phyloP scores from a whole-genome alignment of 1,140 invertebrate genomes.

The Sminthurides bifidus region DNA sequence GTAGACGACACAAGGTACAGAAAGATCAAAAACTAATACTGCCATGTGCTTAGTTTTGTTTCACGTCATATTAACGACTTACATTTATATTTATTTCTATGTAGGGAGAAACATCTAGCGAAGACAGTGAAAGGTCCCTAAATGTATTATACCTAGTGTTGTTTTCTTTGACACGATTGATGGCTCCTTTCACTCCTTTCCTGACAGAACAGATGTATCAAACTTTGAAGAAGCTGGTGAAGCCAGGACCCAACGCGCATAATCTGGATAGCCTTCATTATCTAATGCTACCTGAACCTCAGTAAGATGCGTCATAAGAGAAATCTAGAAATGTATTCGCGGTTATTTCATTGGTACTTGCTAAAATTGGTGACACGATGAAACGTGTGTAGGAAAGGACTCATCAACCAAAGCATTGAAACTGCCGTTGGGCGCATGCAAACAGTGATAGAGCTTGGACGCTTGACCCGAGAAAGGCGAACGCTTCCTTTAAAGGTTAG shows the following conservation, averaged over 20 bases:
- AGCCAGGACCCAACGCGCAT: slow-evolving; percentile 34
- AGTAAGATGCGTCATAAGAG: slow-evolving; percentile 33
- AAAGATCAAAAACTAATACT: too few relatives aligned
- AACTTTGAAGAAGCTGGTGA: slow-evolving; percentile 52
- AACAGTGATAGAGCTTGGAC: slow-evolving; percentile 83
- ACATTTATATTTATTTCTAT: slow-evolving; percentile 6
- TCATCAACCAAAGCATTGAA: slow-evolving; percentile 82
- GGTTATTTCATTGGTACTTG: not conserved
- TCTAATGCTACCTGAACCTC: slow-evolving; percentile 68
- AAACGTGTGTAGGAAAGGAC: slow-evolving; percentile 41
- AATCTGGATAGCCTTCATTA: slow-evolving; percentile 68
- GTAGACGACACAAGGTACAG: slow-evolving; percentile 63
- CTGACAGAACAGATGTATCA: slow-evolving; percentile 94
- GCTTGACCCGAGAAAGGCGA: slow-evolving; percentile 82
- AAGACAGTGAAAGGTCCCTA: slow-evolving; percentile 72
- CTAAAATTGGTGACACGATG: not conserved
- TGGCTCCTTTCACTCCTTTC: slow-evolving; percentile 97
- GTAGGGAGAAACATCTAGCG: slow-evolving; percentile 24
- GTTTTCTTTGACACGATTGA: slow-evolving; percentile 76
- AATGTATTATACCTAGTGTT: slow-evolving; percentile 81
- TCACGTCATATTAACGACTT: slow-evolving; percentile 1
- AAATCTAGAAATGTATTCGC: not conserved
- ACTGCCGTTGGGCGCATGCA: slow-evolving; percentile 84
- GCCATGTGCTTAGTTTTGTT: slow-evolving; percentile 11
- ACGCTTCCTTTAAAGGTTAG: slow-evolving; percentile 76